Evolutionary conservation across 2,888 invertebrate genomes (phyloP).

Genomic region (Dendrolimus houi): DNA sequence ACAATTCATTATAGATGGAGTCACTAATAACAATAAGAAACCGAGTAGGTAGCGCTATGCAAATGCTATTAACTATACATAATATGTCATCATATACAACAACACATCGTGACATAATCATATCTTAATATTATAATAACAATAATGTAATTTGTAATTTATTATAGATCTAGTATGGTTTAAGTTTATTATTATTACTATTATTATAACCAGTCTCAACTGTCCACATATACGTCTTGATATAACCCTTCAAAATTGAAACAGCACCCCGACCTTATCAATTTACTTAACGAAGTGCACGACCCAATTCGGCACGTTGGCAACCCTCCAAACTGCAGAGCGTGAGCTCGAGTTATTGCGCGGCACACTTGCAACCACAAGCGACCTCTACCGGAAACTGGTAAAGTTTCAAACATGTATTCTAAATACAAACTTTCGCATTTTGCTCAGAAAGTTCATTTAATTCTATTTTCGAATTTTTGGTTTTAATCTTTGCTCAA

Average conservation of each 20-base stretch:
- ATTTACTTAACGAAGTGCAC: conserved; percentile 40
- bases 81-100: no score
- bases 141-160: no score
- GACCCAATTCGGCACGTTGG: conserved; percentile 39
- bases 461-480: not conserved
- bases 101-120: no score
- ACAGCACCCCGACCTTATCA: conserved; percentile 32
- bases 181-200: no score
- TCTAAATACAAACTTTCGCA: not conserved
- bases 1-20: no score
- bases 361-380: conserved; percentile 15
- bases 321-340: conserved; percentile 22
- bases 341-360: conserved; percentile 18
- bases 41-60: no score
- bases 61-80: no score
- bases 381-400: not conserved
- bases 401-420: not conserved
- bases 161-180: no score
- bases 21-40: no score
- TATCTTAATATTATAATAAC: no score
- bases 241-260: conserved; percentile 17
- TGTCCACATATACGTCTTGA: not conserved
- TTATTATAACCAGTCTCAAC: not conserved
- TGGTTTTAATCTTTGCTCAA: no score
- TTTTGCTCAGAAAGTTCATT: not conserved